Base-by-base conservation (phyloP, 1,140 invertebrate genomes). In the Subanguina moxae region DNA sequence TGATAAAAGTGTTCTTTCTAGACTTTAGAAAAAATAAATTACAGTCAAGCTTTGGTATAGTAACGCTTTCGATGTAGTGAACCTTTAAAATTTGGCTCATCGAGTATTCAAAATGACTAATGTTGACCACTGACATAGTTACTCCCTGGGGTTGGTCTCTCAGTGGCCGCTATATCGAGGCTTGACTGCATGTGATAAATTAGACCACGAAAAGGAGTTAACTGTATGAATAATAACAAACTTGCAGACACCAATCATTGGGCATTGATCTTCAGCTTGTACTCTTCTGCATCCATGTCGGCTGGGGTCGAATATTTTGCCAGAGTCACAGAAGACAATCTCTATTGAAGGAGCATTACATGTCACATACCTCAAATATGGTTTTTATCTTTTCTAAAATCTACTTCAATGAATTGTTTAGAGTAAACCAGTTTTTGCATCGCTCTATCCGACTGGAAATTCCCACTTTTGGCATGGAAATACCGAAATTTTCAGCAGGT, bases 271-370 rank as follows among this genome's bases (percentile, higher is more conserved):
- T 15, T 56, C 61, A 8, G 61, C 27, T n/a, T 61, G 59, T 25
- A 63, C 48, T 0, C 66, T 58, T 28, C 66, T 21, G 48, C 66
- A 68, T n/a, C 63, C 30, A 25, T 19, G 19, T 25, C 52, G 45
- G 28, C 25, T n/a, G 48, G 19, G 7, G 61, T 68, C 66, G 38
- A 62, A 68, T 27, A 68, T 68, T 56, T 68, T 68, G 43, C 66
- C 66, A 13, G 27, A 30, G 38, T 68, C 66, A 21, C 66, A 68
- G 28, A 63, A 68, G 0, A 68, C 45, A 25, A 68, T 64, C 38
- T 68, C 66, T 7, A 58, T 56, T 5, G 1, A 28, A 46, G 5
- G 28, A 48, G 21, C 42, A 15, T 65, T 43, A 52, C 66, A 68
- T 0, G 59, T 42, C 21, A 32, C 59, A 42, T 64, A 68, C 66